Evolutionary conservation across 1,140 invertebrate species (phyloP).

Genomic region (Aphidius gifuensis): DNA sequence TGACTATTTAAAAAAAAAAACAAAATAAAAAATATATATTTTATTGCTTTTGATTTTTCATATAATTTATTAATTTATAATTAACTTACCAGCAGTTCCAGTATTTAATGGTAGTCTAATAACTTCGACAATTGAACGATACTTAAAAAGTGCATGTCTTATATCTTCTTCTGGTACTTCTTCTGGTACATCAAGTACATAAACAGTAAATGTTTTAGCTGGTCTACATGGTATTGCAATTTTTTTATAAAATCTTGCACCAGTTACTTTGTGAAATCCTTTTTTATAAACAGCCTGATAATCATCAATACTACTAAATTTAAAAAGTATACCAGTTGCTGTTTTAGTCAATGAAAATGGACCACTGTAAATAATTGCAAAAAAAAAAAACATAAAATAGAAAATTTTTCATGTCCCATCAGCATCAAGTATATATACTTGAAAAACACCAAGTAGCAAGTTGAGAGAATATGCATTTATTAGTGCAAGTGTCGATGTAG

Average conservation of each 20-base stretch:
- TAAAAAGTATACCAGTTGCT: conserved; percentile 82
- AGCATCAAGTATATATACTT: conserved; percentile 11
- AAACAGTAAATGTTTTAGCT: conserved; percentile 76
- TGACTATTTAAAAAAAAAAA: conserved; percentile 36
- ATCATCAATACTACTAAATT: conserved; percentile 80
- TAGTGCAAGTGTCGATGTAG: conserved; percentile 13
- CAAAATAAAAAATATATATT: conserved; percentile 1
- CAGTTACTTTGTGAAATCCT: conserved; percentile 80
- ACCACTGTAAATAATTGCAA: conserved; percentile 54
- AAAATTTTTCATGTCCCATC: conserved; percentile 7
- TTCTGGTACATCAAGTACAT: conserved; percentile 76
- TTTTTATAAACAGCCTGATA: conserved; percentile 82
- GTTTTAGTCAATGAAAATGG: conserved; percentile 81
- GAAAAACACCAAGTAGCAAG: conserved; percentile 13
- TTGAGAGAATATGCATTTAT: conserved; percentile 25
- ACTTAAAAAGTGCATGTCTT: conserved; percentile 75
- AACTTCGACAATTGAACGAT: conserved; percentile 74
- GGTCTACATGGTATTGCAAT: conserved; percentile 79
- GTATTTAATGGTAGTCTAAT: conserved; percentile 59
- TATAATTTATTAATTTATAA: not conserved
- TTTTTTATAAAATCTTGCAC: conserved; percentile 74
- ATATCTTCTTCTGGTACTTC: conserved; percentile 81
- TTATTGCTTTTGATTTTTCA: not conserved
- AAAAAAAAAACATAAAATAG: not conserved
- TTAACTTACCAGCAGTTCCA: conserved; percentile 39